phyloP scores from a whole-genome alignment of 2,113 vertebrate species.

The Ptilorrhoa leucosticta region DNA sequence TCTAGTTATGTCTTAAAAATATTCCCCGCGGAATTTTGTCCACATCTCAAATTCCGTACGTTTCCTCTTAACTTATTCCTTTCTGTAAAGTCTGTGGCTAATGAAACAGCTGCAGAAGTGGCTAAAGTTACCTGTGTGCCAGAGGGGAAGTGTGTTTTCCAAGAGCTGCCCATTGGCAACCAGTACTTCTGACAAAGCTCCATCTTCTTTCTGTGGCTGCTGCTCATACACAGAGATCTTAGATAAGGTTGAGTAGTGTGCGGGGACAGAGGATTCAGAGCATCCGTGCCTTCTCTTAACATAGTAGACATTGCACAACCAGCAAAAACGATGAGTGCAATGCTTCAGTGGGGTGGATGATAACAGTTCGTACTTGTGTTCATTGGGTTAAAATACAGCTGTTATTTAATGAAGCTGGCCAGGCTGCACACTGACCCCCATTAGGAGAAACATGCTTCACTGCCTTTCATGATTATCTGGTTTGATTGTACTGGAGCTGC shows the following conservation, averaged over 20 bases:
- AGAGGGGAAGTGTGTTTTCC: neutral
- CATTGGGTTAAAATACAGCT: neutral
- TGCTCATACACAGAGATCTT: neutral
- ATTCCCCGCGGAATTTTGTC: neutral
- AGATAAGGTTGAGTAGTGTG: neutral
- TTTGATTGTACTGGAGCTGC: constrained; percentile 16
- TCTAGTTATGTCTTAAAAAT: neutral
- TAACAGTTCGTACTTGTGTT: neutral
- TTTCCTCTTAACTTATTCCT: neutral
- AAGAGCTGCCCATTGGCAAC: neutral
- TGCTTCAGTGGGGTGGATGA: neutral
- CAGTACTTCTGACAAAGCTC: neutral
- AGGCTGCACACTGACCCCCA: neutral
- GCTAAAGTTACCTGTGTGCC: neutral
- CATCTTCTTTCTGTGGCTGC: neutral
- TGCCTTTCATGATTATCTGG: constrained; percentile 1
- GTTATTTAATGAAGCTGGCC: neutral
- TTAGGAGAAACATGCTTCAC: neutral
- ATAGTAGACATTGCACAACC: neutral
- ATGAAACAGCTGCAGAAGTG: neutral
- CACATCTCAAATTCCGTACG: neutral
- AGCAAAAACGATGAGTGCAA: rapidly evolving
- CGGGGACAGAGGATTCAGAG: neutral
- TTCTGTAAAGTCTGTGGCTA: neutral
- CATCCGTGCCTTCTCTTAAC: neutral